phyloP scores from a whole-genome alignment of 2,113 vertebrate genomes.

The Syngnathus typhle region DNA sequence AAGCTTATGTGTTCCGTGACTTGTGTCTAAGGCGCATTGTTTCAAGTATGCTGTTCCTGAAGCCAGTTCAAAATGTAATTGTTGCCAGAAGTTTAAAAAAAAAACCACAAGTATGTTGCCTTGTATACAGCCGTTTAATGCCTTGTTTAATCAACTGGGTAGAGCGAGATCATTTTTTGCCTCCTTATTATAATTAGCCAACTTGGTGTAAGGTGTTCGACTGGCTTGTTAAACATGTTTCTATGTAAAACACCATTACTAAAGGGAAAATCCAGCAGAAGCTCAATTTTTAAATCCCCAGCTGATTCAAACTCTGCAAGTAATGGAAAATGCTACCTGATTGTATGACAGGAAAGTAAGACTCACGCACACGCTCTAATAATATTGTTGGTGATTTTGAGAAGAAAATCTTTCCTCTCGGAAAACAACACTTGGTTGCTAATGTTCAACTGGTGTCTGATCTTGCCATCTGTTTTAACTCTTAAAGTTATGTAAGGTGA shows the following conservation, averaged over 20 bases:
- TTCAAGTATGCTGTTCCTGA: constrained; percentile 1
- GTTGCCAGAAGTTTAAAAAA: background rate
- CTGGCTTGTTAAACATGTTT: background rate
- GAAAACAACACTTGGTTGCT: background rate
- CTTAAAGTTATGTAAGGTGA: background rate
- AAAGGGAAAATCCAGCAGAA: background rate
- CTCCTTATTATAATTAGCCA: background rate
- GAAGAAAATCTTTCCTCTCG: background rate
- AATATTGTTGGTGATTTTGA: constrained; percentile 1
- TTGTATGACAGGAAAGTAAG: background rate
- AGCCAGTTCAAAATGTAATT: background rate
- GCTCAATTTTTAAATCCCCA: background rate
- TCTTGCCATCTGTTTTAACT: constrained; percentile 2
- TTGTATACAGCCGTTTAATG: background rate
- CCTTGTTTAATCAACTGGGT: constrained; percentile 19
- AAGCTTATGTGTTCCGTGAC: background rate
- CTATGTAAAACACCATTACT: background rate
- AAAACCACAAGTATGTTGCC: background rate
- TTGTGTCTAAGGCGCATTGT: background rate
- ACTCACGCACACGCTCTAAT: background rate
- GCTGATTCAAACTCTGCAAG: background rate
- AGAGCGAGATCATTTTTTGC: background rate
- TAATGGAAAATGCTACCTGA: background rate
- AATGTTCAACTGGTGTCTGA: background rate
- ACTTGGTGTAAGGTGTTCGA: background rate